These are phyloP conservation scores for Coronaproctus castanopsis DNA, from an alignment of 2,888 invertebrate genomes.

Conservation along the genomic window DNA sequence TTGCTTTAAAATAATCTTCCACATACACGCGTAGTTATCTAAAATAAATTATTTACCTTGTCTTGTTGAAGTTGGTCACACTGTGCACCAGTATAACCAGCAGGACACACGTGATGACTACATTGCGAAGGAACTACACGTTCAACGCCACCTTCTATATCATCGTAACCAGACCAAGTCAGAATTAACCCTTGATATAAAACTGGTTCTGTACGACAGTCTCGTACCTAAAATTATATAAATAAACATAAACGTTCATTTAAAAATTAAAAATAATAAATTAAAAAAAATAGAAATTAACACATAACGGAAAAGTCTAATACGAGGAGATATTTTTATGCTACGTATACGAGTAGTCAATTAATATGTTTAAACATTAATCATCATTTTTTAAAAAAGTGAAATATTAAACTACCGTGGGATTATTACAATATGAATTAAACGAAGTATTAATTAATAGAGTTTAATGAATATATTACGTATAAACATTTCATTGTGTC, in stretches of 20 bases:
- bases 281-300: neutral
- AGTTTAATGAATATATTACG: too few relatives aligned
- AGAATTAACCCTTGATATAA: constrained; percentile 64
- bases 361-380: too few relatives aligned
- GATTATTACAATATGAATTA: too few relatives aligned
- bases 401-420: too few relatives aligned
- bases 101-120: constrained; percentile 69
- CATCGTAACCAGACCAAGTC: constrained; percentile 87
- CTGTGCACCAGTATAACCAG: constrained; percentile 65
- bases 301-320: too few relatives aligned
- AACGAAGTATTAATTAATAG: too few relatives aligned
- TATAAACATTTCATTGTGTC: too few relatives aligned
- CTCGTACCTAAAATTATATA: constrained; percentile 34
- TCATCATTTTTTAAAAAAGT: too few relatives aligned
- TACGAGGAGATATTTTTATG: too few relatives aligned
- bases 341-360: too few relatives aligned
- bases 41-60: constrained; percentile 40
- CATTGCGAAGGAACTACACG: constrained; percentile 78
- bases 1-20: too few relatives aligned
- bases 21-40: too few relatives aligned
- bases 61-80: constrained; percentile 68
- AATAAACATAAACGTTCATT: neutral
- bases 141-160: constrained; percentile 70
- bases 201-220: constrained; percentile 79
- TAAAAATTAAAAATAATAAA: neutral